Base-by-base conservation (phyloP, 2,113 vertebrate genomes). In the Picathartes gymnocephalus region DNA sequence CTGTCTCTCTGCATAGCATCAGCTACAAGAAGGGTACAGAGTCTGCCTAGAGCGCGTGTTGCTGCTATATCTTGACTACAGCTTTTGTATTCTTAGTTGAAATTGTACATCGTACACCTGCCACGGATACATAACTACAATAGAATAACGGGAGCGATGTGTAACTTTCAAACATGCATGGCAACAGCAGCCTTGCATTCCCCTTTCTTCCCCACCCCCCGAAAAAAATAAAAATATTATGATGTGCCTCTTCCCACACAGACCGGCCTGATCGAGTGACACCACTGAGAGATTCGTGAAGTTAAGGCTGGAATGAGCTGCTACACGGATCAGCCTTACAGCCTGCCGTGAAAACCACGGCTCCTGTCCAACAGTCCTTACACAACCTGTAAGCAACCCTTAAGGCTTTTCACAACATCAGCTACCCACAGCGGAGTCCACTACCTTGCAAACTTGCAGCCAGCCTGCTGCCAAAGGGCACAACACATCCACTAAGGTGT, bases 361-460 rank as follows among this genome's bases (percentile, higher is more conserved):
- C 48, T 48, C 61, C 81, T 64, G 44, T 28, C 57, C 61, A 8
- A 53, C 61, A 58, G 69, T 50, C 72, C 37, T 50, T 27, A 57
- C 51, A 33, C 7, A 2, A 51, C 60, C 81, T 69, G 54, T 42
- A 94, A 97, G 96, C 93, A 97, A 93, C 93, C 88, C 56, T 97
- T 95, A 97, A 97, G 95, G 97, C 97, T 98, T 98, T 97, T 92
- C 97, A 96, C 97, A 97, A 94, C 94, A 95, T 95, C 95, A 78
- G 45, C 94, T 96, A 93, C 94, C 97, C 97, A 97, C 97, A 97
- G 97, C 96, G 92, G 81, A 96, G 94, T 96, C 97, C 94, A 88
- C 96, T 96, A 95, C 96, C 90, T 96, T 90, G 64, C 88, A 94
- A 96, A 95, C 50, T n/a, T 50, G 71, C 74, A 93, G 94, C 97